A percentile compares a stretch with the other conserved stretches of the same genome.
phyloP scores from a whole-genome alignment of 2,888 invertebrate species.

The Orchestes rusci region DNA sequence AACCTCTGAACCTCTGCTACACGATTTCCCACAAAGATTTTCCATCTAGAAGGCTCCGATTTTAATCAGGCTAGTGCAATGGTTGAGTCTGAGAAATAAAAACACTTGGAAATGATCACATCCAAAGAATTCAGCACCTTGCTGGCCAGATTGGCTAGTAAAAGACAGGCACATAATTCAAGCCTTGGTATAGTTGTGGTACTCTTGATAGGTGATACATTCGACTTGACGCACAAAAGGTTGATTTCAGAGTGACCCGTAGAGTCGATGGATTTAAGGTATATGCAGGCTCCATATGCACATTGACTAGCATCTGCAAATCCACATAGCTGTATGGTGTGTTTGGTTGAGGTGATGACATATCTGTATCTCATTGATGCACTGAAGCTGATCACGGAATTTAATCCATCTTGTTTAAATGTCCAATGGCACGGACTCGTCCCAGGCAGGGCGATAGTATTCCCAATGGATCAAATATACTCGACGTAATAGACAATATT shows the following conservation, averaged over 20 bases:
- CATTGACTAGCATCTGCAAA: neutral
- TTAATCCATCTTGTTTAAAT: neutral
- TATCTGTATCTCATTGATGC: neutral
- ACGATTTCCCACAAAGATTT: constrained; percentile 23
- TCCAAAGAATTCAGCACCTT: constrained; percentile 11
- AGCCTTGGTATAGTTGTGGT: neutral
- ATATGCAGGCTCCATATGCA: neutral
- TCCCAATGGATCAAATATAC: constrained; percentile 19
- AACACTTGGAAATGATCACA: constrained; percentile 4
- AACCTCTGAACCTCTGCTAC: constrained; percentile 13
- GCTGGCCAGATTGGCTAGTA: neutral
- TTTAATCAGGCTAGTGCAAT: constrained; percentile 18
- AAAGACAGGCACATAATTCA: constrained; percentile 1
- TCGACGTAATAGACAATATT: neutral
- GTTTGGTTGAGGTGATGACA: no score
- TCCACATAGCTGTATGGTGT: neutral
- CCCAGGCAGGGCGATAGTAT: constrained; percentile 12
- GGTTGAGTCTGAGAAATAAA: constrained; percentile 14
- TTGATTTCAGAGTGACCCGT: neutral
- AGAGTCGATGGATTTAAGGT: neutral
- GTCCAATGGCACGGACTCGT: constrained; percentile 12
- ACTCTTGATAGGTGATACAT: neutral
- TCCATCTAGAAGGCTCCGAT: constrained; percentile 10
- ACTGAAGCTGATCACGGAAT: neutral
- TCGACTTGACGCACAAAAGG: neutral